Evolutionary conservation across 2,113 vertebrate genomes (phyloP), one percentile per base, ranked within the genome.

Genomic region (Datnioides undecimradiatus): DNA sequence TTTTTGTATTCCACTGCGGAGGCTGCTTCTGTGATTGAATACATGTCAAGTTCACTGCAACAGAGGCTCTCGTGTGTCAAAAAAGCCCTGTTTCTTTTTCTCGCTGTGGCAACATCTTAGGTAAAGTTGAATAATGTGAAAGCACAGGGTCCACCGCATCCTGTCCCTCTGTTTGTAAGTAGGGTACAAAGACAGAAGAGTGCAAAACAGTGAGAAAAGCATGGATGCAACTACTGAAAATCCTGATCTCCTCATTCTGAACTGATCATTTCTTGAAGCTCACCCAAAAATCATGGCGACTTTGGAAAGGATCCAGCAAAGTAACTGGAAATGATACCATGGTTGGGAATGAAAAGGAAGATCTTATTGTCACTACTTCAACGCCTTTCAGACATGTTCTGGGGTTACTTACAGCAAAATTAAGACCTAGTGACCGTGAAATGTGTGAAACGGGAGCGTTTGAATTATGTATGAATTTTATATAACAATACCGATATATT

Each of bases 1-100:
- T 83, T 76, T 85, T 80, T 73, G 67, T 87, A 79, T 86, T 79
- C 63, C 59, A 58, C 33, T 59, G 72, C 64, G 67, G 70, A 69
- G 25, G 52, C 46, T 54, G 43, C 19, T 23, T 43, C 46, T 33
- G 68, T 80, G 63, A 91, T 68, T 81, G 73, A 90, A 76, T 76
- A 65, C 14, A 73, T 70, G 79, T 86, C 59, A 31, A 54, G 69
- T 58, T 84, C 68, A 54, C 74, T 49, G 76, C 66, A 49, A 59
- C 36, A 66, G 64, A 86, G 68, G 65, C 55, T 71, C 77, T 71
- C 13, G 19, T 33, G 64, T 65, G 68, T 82, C 79, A 79, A 71
- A 83, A 71, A 48, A 65, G 84, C 27, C 17, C 33, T 60, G 23
- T 38, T 52, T 51, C 49, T 45, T 38, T 46, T 49, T 38, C 52